phyloP scores from a whole-genome alignment of 64 coral and sea anemone genomes.

The Trachythela sp. region DNA sequence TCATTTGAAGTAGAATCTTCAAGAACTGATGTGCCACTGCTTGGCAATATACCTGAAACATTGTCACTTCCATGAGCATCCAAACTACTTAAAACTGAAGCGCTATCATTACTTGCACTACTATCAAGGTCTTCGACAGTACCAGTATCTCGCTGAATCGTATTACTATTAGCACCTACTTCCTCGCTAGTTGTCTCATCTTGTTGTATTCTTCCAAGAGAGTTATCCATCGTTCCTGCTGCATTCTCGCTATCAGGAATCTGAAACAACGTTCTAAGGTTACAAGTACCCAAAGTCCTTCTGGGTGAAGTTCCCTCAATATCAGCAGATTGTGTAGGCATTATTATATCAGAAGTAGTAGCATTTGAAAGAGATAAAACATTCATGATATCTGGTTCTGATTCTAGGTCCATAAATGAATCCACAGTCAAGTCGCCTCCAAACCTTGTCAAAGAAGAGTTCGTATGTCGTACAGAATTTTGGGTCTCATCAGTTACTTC shows the following conservation, averaged over 20 bases:
- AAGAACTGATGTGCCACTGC: not conserved
- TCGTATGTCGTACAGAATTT: not conserved
- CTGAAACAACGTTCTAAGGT: slow-evolving; percentile 8
- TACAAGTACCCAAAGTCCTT: not conserved
- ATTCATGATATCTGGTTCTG: slow-evolving; percentile 9
- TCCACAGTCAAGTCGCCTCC: not conserved
- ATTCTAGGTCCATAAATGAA: not conserved
- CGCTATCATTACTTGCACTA: not conserved
- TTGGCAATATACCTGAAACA: not conserved
- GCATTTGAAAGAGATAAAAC: not conserved
- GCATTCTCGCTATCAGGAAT: not conserved
- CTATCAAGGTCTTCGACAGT: not conserved
- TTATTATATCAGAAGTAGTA: not conserved
- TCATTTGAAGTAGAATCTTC: not conserved
- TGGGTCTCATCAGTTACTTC: not conserved
- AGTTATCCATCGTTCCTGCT: not conserved
- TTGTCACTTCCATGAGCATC: not conserved
- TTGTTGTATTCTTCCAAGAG: not conserved
- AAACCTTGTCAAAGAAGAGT: not conserved
- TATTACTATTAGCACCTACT: not conserved
- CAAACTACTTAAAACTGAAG: not conserved
- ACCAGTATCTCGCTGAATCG: not conserved
- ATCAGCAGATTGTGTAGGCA: not conserved
- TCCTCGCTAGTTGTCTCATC: not conserved
- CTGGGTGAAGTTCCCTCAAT: not conserved